Percentiles rank a stretch among this genome's conserved stretches.
Conservation (phyloP, 2,113 vertebrate genomes). For the Origma solitaria region DNA sequence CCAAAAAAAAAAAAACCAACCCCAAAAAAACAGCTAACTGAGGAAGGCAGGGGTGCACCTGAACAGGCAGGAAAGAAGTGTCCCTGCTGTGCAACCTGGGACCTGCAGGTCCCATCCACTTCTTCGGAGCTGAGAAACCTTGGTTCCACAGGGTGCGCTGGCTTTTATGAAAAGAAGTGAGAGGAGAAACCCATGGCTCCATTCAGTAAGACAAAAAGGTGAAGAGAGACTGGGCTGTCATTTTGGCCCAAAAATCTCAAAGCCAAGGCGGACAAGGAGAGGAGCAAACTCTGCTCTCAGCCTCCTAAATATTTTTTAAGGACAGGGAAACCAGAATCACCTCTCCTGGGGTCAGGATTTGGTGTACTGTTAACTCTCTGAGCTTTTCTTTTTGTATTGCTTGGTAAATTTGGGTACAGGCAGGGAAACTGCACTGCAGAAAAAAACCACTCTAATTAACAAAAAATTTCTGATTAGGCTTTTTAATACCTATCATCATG, state of each 20-base stretch:
- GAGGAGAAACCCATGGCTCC: not conserved
- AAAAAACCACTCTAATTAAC: not conserved
- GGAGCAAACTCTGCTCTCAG: not conserved
- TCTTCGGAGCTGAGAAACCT: not conserved
- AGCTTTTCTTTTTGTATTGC: not conserved
- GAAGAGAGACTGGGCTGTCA: not conserved
- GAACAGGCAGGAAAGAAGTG: not conserved
- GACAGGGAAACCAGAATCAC: fast-evolving
- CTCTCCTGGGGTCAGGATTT: not conserved
- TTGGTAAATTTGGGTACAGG: not conserved
- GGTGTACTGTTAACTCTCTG: not conserved
- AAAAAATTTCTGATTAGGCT: not conserved
- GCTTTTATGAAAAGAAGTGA: not conserved
- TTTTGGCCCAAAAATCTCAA: not conserved
- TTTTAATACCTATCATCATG: not conserved
- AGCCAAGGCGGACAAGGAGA: not conserved
- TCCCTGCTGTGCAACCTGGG: fast-evolving
- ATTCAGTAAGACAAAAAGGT: not conserved
- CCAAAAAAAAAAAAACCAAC: not conserved
- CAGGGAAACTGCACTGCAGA: not conserved
- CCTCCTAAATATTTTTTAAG: not conserved
- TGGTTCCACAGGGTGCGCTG: fast-evolving
- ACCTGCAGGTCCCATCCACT: not conserved
- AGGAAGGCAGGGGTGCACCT: not conserved
- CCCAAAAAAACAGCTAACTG: not conserved